Percentiles rank a stretch among this genome's conserved stretches.
phyloP scores from a whole-genome alignment of 1,140 invertebrate species.

The Berghia stephanieae region DNA sequence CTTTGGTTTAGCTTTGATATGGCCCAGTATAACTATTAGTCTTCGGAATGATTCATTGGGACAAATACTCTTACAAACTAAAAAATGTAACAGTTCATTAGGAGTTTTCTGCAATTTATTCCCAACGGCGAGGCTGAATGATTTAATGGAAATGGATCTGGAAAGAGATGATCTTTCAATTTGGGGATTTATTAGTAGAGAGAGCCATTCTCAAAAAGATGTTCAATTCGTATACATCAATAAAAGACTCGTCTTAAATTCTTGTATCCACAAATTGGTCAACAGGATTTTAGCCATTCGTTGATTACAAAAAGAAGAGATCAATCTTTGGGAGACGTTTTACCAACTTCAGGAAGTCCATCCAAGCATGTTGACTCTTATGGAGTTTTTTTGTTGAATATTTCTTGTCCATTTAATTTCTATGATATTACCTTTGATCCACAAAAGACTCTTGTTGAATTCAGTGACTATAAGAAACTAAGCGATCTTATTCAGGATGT shows the following conservation, averaged over 20 bases:
- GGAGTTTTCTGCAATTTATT: slow-evolving; percentile 70
- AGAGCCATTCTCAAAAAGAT: slow-evolving; percentile 64
- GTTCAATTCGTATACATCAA: slow-evolving; percentile 76
- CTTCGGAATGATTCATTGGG: slow-evolving; percentile 73
- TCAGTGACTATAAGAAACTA: slow-evolving; percentile 72
- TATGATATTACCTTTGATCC: slow-evolving; percentile 72
- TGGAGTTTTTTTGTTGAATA: slow-evolving; percentile 72
- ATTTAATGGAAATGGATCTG: slow-evolving; percentile 68
- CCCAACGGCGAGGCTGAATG: slow-evolving; percentile 64
- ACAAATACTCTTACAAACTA: slow-evolving; percentile 70
- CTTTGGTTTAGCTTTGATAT: slow-evolving; percentile 72
- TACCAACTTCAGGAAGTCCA: slow-evolving; percentile 42
- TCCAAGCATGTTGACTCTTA: slow-evolving; percentile 63
- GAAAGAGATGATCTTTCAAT: slow-evolving; percentile 69
- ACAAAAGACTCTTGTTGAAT: slow-evolving; percentile 71
- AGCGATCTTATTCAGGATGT: slow-evolving; percentile 69
- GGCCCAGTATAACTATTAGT: slow-evolving; percentile 71
- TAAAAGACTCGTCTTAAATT: slow-evolving; percentile 70
- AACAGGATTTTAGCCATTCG: slow-evolving; percentile 66
- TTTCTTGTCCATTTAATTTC: slow-evolving; percentile 71
- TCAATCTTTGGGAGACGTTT: slow-evolving; percentile 30
- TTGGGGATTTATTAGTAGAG: slow-evolving; percentile 70
- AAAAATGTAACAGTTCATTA: slow-evolving; percentile 69
- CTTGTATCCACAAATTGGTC: slow-evolving; percentile 69
- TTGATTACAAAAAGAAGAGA: slow-evolving; percentile 49